Base-by-base conservation (phyloP, 2,113 vertebrate genomes). In the Entosphenus tridentatus region DNA sequence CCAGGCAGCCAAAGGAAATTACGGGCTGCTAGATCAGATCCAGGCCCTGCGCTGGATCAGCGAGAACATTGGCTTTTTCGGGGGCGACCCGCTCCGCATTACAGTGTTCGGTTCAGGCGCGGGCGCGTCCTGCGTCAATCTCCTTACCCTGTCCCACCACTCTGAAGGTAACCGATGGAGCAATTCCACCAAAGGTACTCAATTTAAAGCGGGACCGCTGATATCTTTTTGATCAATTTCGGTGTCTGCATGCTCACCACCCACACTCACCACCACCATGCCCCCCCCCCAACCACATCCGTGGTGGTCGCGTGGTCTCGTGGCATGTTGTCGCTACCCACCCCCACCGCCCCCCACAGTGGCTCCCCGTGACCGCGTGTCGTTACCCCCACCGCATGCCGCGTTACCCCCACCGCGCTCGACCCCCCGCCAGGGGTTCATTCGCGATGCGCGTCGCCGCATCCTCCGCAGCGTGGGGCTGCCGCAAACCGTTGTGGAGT, bases 51-150 rank as follows among this genome's bases (percentile, higher is more conserved):
- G 92, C 13, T 97, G 92, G 92, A 87, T 96, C 70, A 89, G 90
- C 78, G 89, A 96, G 78, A 97, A 97, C 59, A 89, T 90, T 70
- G 87, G 85, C 67, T 83, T 87, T 56, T 97, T 97, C 12, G 93
- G 91, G 70, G 92, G 92, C 57, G 92, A 97, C 72, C 86, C 89
- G 2, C 89, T 89, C 76, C 81, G 92, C 72, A 89, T 97, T 62
- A 97, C 92, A 72, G 87, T 97, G 70, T 97, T 97, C 75, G 91
- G 92, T 71, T 97, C 92, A 0, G 92, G 92, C 0, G 92, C 92
- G 0, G 92, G 92, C 14, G 92, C 91, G 1, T 95, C 92, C 0
- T 97, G 91, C 71, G 92, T 97, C 72, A 93, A 89, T 75, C 82
- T 97, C 59, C 76, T 97, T 73, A 96, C 91, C 9, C 79, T 97